Evolutionary conservation across 1,140 invertebrate genomes (phyloP), one percentile per base, ranked within the genome.

Genomic region (Artemia franciscana): DNA sequence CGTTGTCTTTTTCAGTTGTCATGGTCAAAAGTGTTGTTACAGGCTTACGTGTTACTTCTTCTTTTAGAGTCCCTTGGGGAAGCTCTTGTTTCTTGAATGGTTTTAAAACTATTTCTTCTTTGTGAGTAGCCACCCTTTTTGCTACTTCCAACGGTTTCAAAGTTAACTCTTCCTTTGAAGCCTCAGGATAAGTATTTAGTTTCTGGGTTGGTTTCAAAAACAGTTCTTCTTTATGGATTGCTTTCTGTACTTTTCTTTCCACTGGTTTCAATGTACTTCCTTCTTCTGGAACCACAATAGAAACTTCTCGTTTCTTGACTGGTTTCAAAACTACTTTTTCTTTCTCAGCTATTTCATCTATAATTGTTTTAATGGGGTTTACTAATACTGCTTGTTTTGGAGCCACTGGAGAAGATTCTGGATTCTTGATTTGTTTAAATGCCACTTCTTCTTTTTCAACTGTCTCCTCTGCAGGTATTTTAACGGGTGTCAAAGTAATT

Each of bases 61-160:
- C 39, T 51, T 51, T 51, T 2, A 12, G 3, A n/a, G n/a, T n/a
- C 1, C n/a, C n/a, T n/a, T n/a, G n/a, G n/a, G n/a, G n/a, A n/a
- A n/a, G n/a, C n/a, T n/a, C n/a, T n/a, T n/a, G n/a, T n/a, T n/a
- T n/a, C n/a, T n/a, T n/a, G n/a, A n/a, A n/a, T n/a, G n/a, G n/a
- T n/a, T n/a, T n/a, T n/a, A n/a, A n/a, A n/a, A n/a, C n/a, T n/a
- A n/a, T n/a, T n/a, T n/a, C n/a, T n/a, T n/a, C n/a, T n/a, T n/a
- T n/a, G n/a, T n/a, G n/a, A n/a, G n/a, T n/a, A n/a, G n/a, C n/a
- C n/a, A n/a, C n/a, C n/a, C n/a, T n/a, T n/a, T n/a, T n/a, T n/a
- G n/a, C n/a, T 28, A 62, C 64, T 62, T 21, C 18, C 12, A 18
- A 58, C 27, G 25, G 18, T 4, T 62, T 25, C 25, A 63, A n/a